Conservation (phyloP, 2,888 invertebrate species). For the Eumacrocentrus americanus region DNA sequence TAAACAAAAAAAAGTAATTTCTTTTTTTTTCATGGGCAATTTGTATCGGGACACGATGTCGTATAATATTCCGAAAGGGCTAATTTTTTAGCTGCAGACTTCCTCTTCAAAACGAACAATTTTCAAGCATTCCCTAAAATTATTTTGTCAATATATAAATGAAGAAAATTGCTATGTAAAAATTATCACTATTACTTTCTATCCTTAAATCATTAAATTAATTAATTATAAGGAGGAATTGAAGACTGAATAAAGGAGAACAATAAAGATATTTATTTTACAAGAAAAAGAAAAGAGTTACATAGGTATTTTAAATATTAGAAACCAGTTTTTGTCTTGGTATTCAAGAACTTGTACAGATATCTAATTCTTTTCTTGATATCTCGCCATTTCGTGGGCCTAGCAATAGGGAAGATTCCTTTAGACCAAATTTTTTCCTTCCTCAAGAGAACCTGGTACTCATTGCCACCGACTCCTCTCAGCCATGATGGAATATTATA, state of each 20-base stretch:
- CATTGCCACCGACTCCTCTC: constrained; percentile 85
- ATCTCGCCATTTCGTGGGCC: constrained; percentile 81
- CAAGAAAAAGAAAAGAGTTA: neutral
- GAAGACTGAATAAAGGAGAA: neutral
- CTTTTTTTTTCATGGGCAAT: no score
- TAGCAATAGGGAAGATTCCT: constrained; percentile 66
- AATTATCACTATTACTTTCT: no score
- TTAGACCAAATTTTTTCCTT: constrained; percentile 72
- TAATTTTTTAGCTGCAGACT: no score
- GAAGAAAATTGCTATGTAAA: constrained; percentile 40
- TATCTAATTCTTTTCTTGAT: constrained; percentile 75
- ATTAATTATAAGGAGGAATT: no score
- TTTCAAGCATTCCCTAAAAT: constrained; percentile 30
- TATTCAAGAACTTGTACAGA: constrained; percentile 79
- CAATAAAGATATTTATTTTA: constrained; percentile 7
- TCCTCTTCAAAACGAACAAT: neutral
- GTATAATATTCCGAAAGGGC: no score
- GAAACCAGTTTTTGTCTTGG: constrained; percentile 76
- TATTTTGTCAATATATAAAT: constrained; percentile 48
- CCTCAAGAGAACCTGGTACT: constrained; percentile 78
- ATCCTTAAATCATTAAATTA: no score
- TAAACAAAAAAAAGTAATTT: no score
- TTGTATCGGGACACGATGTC: no score
- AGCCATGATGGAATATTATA: constrained; percentile 91
- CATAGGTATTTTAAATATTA: neutral